Evolutionary conservation across 2,113 vertebrate species (phyloP).

Genomic region (Prietella phreatophila): DNA sequence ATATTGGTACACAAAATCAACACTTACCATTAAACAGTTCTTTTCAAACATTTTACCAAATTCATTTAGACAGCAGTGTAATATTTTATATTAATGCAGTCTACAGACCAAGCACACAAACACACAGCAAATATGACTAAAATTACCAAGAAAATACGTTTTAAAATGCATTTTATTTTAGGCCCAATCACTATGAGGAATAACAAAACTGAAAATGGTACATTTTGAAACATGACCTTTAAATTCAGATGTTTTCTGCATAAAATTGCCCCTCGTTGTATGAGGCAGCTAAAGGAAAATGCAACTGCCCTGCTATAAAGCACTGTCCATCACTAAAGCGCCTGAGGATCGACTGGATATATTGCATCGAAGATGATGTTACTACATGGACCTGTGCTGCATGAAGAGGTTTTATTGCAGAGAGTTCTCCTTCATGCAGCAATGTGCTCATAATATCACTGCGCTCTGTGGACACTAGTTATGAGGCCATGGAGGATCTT

Average conservation of each 20-base stretch:
- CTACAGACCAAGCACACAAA: not conserved
- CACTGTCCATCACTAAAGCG: conserved; percentile 45
- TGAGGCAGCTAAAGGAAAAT: conserved; percentile 42
- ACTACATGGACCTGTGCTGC: conserved; percentile 49
- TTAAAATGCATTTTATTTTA: conserved; percentile 58
- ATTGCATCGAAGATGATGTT: conserved; percentile 49
- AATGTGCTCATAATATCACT: conserved; percentile 44
- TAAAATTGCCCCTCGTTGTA: conserved; percentile 33
- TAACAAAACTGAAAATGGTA: conserved; percentile 42
- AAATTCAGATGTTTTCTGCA: not conserved
- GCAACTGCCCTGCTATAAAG: conserved; percentile 50
- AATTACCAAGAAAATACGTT: conserved; percentile 56
- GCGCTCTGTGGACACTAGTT: conserved; percentile 28
- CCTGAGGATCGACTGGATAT: conserved; percentile 40
- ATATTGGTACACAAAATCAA: not conserved
- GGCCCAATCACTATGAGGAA: conserved; percentile 21
- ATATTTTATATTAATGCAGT: not conserved
- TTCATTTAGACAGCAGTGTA: not conserved
- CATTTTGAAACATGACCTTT: conserved; percentile 19
- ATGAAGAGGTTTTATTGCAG: conserved; percentile 64
- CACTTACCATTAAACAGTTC: not conserved
- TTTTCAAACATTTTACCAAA: not conserved
- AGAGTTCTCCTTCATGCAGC: conserved; percentile 53
- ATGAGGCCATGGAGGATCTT: conserved; percentile 50
- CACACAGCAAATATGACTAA: not conserved